Conservation (phyloP, 2,888 invertebrate genomes). For the Synergus itoensis region DNA sequence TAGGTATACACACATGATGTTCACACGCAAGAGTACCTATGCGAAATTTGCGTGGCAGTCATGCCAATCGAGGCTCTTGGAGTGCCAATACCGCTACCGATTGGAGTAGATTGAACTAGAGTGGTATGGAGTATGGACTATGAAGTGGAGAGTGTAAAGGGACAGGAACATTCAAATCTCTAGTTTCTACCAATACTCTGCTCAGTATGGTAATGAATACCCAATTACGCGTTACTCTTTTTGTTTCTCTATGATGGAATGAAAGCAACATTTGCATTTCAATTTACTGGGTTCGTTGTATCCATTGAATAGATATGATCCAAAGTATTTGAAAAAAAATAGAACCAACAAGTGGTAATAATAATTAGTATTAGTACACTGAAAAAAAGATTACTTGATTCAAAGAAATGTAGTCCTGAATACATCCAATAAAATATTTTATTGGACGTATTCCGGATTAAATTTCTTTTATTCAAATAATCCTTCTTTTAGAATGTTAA, state of each 20-base stretch:
- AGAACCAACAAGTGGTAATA: too few relatives aligned
- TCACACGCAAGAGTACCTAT: slow-evolving; percentile 42
- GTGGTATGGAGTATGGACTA: slow-evolving; percentile 52
- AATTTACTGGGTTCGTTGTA: too few relatives aligned
- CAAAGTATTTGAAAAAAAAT: too few relatives aligned
- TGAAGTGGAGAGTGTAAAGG: slow-evolving; percentile 34
- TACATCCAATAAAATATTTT: too few relatives aligned
- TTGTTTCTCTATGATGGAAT: neutral
- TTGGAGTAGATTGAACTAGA: slow-evolving; percentile 51
- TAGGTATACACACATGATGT: slow-evolving; percentile 28
- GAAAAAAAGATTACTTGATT: too few relatives aligned
- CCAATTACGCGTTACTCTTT: neutral
- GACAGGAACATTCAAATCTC: slow-evolving; percentile 29
- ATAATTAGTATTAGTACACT: too few relatives aligned
- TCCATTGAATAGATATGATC: too few relatives aligned
- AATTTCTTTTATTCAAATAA: too few relatives aligned
- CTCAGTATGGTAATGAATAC: neutral
- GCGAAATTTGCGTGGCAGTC: slow-evolving; percentile 56
- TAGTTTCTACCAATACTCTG: neutral
- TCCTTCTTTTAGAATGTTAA: too few relatives aligned
- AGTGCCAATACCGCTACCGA: slow-evolving; percentile 64
- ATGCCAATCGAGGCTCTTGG: slow-evolving; percentile 61
- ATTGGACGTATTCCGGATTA: too few relatives aligned
- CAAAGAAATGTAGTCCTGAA: too few relatives aligned
- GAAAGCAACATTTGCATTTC: neutral